Evolutionary conservation across 2,797 vertebrate species (phyloP), one percentile per base, ranked within the genome.

Genomic region (Hylomyscus alleni): DNA sequence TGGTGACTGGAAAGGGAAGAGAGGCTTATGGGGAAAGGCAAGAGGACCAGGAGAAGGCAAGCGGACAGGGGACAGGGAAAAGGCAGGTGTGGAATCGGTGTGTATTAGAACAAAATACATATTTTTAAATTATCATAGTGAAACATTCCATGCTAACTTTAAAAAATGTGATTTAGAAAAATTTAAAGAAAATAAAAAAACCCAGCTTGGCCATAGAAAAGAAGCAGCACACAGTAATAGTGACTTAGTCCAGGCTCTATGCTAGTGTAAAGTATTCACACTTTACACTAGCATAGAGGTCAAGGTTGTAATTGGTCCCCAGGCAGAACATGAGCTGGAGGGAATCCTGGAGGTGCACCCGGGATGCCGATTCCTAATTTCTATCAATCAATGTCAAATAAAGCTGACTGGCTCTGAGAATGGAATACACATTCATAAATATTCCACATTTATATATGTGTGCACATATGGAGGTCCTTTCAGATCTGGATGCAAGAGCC

Each of bases 331-430:
- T 37, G 82, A 97, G 58, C 73, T 34, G 2, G 54, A 67, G 85
- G 92, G 95, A 92, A 37, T 91, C 67, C 67, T 67, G 37, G 76
- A 90, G 89, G 72, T 12, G 3, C 47, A 94, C 73, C 91, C 78
- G 56, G 81, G 85, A 91, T 67, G 7, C 12, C 52, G 44, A 44
- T 54, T 78, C 60, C 84, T 90, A 22, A 60, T 81, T 62, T 67
- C 24, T 87, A 9, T 40, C 40, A 67, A 75, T 78, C 60, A 76
- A 80, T 65, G 75, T 77, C 72, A 91, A 83, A 65, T 50, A 73
- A 93, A 92, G 31, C 29, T 24, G 58, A 6, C 67, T 15, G 69
- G 60, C 44, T 54, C 54, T 60, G 62, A 82, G 76, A 80, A 78
- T 31, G 29, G 22, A n/a, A 17, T 22, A 56, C 62, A 24, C 9